Evolutionary conservation across 2,113 vertebrate species (phyloP), one percentile per base, ranked within the genome.

Genomic region (Carassius auratus): DNA sequence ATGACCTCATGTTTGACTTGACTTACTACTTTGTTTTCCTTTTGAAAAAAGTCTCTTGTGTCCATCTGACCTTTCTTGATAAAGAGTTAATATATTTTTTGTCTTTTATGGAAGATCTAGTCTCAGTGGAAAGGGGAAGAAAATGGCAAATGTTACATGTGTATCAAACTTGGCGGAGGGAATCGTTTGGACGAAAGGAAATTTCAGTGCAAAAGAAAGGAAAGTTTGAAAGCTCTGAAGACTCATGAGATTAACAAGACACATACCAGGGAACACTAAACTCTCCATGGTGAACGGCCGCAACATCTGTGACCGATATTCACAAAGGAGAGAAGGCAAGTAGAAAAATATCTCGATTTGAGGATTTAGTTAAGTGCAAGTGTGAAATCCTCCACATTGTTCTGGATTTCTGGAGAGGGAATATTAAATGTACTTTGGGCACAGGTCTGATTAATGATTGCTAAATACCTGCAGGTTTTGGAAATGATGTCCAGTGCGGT

Each of bases 1-100:
- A 86, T 88, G 87, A 87, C 82, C 86, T 90, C 85, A 90, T 90
- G 76, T 90, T 86, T 85, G 59, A 87, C 86, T 87, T 52, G 8
- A 77, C 82, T 78, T n/a, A 85, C 57, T 83, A 62, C 86, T 86
- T 81, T 80, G 64, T 50, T 84, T 84, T 84, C 33, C 57, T 79
- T 52, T 88, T 62, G 62, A 86, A 86, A 45, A 48, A 48, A 73
- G 4, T 17, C 33, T 73, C 73, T 50, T 48, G 59, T 85, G 88
- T 89, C 57, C 86, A 88, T 76, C 71, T 85, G 14, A 73, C 73
- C 85, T 89, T 83, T 52, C 48, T 83, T 82, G 83, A 87, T 85
- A 82, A 75, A 81, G 82, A 85, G 79, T 84, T 74, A 84, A 86
- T 74, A 86, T 86, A 66, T 82, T 73, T 76, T 77, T 80, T 23